Evolutionary conservation across 2,113 vertebrate species (phyloP), one percentile per base, ranked within the genome.

Genomic region (Coregonus clupeaformis): DNA sequence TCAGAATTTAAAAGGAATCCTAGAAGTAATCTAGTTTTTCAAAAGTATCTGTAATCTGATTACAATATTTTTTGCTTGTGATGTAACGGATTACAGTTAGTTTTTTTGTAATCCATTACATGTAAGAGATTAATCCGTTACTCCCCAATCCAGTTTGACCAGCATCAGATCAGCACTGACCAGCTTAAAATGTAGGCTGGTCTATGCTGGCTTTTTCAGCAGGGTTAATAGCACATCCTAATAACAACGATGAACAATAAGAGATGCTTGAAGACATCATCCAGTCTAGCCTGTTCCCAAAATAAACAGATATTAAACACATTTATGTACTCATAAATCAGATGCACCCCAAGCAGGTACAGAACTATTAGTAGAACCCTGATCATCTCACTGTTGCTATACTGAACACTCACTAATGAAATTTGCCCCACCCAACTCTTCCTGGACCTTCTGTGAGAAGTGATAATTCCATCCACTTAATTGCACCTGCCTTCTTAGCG

Each of bases 391-490:
- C 69, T 57, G 77, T 80, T 78, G 65, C 75, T 30, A 64, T 68
- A 67, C 68, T 16, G 29, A 70, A 77, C 32, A 11, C 49, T 29
- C 29, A 59, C 30, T 18, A 66, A 71, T 63, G 65, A 85, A 78
- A 82, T 82, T 67, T 78, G 60, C 73, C 68, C 71, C 6, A n/a
- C 59, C 63, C 52, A 86, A 82, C 77, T 80, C 60, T 79, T 79
- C 70, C 64, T 72, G 66, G 76, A 72, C 85, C 85, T 89, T 90
- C 91, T 90, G 89, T 86, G 81, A 75, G 68, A 79, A 71, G 68
- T 62, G 85, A 90, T 82, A 89, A 91, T 20, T 72, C 66, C 73
- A 74, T 80, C 64, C 71, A 70, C 72, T 79, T 80, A 79, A 84
- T 79, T 57, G 80, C 82, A 69, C 78, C 76, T 76, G 68, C 11